Evolutionary conservation across 2,797 vertebrate species (phyloP).

Genomic region (Phrynocephalus guinanensis): DNA sequence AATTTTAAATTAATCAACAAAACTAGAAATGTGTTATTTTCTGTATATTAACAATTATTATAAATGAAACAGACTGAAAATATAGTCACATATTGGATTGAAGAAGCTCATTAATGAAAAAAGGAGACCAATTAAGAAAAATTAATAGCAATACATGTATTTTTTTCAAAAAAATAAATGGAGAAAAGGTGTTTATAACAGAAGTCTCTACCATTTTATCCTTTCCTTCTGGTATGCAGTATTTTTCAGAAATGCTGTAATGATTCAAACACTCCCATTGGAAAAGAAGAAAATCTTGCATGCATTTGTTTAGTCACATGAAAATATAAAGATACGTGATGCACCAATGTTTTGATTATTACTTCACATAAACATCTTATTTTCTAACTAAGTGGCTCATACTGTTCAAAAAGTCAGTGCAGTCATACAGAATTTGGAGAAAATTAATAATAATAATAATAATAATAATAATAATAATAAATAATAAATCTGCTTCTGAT

Average conservation of each 20-base stretch:
- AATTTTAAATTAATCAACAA: conserved; percentile 38
- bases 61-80: conserved; percentile 40
- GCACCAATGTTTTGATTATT: conserved; percentile 12
- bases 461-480: too few relatives aligned
- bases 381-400: background rate
- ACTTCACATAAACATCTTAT: conserved; percentile 30
- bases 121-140: conserved; percentile 38
- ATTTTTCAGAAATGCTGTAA: conserved; percentile 35
- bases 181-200: conserved; percentile 44
- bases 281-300: conserved; percentile 29
- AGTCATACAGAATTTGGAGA: background rate
- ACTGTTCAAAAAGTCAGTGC: background rate
- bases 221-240: conserved; percentile 41
- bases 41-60: conserved; percentile 37
- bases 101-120: conserved; percentile 19
- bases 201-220: conserved; percentile 37
- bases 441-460: background rate
- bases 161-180: conserved; percentile 10
- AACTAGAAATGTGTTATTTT: conserved; percentile 36
- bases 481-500: too few relatives aligned
- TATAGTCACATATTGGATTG: conserved; percentile 38
- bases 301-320: conserved; percentile 22
- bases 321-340: conserved; percentile 28
- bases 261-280: conserved; percentile 13
- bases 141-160: conserved; percentile 43